Evolutionary conservation across 2,888 invertebrate species (phyloP).

Genomic region (Terebella lapidaria): DNA sequence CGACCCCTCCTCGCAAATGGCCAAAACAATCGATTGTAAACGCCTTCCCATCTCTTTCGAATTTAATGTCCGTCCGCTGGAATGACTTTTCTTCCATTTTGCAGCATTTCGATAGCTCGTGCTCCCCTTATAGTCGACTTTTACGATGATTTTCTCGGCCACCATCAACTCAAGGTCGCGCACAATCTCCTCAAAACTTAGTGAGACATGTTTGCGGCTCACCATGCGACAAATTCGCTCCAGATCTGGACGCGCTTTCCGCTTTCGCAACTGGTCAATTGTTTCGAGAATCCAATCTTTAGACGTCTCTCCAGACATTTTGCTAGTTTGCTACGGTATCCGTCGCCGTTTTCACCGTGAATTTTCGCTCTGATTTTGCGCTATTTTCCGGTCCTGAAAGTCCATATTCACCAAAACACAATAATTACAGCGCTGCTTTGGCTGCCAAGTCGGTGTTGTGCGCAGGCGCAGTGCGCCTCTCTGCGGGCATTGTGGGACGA

Average conservation of each 20-base stretch:
- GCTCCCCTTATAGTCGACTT: slow-evolving; percentile 81
- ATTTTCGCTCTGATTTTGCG: slow-evolving; percentile 1
- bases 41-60: not conserved
- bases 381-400: not conserved
- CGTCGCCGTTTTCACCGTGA: slow-evolving; percentile 1
- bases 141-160: slow-evolving; percentile 69
- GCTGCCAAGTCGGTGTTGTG: not conserved
- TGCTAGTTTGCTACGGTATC: not conserved
- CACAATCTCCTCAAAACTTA: slow-evolving; percentile 60
- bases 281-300: slow-evolving; percentile 75
- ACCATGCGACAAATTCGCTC: slow-evolving; percentile 78
- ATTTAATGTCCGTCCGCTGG: not conserved
- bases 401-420: not conserved
- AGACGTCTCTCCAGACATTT: slow-evolving; percentile 37
- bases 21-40: not conserved
- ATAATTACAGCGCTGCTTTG: not conserved
- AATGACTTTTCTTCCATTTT: slow-evolving; percentile 62
- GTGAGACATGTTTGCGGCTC: slow-evolving; percentile 68
- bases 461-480: not conserved
- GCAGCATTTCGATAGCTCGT: slow-evolving; percentile 79
- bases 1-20: not conserved
- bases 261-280: slow-evolving; percentile 75
- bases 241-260: slow-evolving; percentile 79
- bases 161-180: slow-evolving; percentile 70
- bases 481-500: not conserved